Evolutionary conservation across 2,113 vertebrate species (phyloP).

Genomic region (Psophia crepitans): DNA sequence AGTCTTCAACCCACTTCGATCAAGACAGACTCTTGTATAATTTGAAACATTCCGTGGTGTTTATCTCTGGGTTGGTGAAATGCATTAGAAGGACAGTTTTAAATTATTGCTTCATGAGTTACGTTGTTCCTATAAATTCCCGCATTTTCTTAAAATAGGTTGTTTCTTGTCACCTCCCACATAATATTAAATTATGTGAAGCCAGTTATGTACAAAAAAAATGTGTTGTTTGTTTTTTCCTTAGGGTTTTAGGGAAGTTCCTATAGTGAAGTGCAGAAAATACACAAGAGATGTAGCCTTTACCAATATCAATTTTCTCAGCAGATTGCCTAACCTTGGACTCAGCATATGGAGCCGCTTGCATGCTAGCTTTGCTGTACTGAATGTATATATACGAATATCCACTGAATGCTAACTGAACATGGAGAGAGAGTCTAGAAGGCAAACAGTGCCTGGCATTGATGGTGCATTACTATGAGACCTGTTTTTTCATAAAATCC

Average conservation of each 20-base stretch:
- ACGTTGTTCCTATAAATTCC: neutral
- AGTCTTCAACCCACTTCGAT: slow-evolving; percentile 10
- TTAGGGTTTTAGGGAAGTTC: neutral
- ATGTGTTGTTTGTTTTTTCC: neutral
- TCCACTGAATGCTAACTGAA: neutral
- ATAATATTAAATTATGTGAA: neutral
- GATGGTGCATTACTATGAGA: neutral
- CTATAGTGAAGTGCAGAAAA: neutral
- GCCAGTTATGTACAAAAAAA: neutral
- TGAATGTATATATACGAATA: no score
- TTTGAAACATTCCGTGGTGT: slow-evolving; percentile 29
- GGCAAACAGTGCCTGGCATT: neutral
- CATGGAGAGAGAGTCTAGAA: neutral
- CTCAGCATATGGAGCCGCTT: neutral
- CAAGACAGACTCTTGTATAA: neutral
- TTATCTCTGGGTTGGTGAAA: slow-evolving; percentile 30
- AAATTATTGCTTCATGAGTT: slow-evolving; percentile 16
- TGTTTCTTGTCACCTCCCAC: slow-evolving; percentile 14
- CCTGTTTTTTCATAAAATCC: neutral
- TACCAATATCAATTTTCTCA: neutral
- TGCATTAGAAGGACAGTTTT: slow-evolving; percentile 13
- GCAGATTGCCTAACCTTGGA: neutral
- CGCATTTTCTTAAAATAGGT: neutral
- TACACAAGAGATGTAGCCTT: neutral
- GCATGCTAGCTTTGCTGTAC: neutral